Evolutionary conservation across 2,113 vertebrate species (phyloP).

Genomic region (Falco punctatus): DNA sequence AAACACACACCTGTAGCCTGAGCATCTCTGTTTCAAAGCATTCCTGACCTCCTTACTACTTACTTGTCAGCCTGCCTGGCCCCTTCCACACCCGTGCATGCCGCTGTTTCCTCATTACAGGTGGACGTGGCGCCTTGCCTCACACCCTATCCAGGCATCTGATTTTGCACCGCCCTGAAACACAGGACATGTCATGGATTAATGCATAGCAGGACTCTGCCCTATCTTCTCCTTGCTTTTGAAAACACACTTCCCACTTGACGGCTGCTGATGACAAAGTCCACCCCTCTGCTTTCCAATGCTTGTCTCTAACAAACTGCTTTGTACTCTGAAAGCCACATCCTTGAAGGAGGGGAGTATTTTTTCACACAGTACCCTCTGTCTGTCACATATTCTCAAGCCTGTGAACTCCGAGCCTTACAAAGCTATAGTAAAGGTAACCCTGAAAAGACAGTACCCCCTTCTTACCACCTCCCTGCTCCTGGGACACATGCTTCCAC

Average conservation of each 20-base stretch:
- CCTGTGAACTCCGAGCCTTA: not conserved
- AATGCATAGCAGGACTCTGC: conserved; percentile 25
- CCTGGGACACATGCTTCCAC: not conserved
- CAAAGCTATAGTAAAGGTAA: not conserved
- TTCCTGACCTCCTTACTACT: not conserved
- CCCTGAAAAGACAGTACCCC: not conserved
- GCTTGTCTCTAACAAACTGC: not conserved
- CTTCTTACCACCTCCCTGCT: not conserved
- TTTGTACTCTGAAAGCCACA: not conserved
- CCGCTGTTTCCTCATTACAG: conserved; percentile 34
- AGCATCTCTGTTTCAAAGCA: not conserved
- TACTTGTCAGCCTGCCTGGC: not conserved
- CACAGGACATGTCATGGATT: not conserved
- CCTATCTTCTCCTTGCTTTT: not conserved
- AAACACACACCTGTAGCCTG: not conserved
- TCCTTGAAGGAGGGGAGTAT: not conserved
- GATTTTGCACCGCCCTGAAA: conserved; percentile 35
- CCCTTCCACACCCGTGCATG: not conserved
- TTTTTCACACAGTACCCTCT: not conserved
- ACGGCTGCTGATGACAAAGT: not conserved
- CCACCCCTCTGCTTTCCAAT: not conserved
- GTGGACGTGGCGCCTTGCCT: not conserved
- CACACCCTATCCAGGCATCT: conserved; percentile 51
- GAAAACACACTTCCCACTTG: not conserved
- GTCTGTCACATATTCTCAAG: not conserved